Evolutionary conservation across 2,888 invertebrate species (phyloP).

Genomic region (Charanyca ferruginea): DNA sequence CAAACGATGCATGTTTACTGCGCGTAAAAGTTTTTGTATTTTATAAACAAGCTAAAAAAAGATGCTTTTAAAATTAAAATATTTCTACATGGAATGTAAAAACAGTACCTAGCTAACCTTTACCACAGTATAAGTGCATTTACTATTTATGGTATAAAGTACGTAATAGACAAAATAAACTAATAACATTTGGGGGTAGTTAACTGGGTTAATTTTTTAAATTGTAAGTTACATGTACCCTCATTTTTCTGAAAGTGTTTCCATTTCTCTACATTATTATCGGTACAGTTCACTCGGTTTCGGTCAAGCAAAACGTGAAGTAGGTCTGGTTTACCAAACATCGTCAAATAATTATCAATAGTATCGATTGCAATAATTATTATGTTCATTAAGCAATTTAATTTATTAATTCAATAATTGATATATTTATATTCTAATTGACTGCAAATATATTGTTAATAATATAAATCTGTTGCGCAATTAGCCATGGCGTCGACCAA

Average conservation of each 20-base stretch:
- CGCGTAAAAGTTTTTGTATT: slow-evolving; percentile 24
- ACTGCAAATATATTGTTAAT: slow-evolving; percentile 66
- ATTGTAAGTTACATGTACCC: slow-evolving; percentile 44
- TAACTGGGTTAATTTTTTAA: not conserved
- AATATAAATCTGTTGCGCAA: slow-evolving; percentile 65
- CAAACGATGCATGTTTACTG: slow-evolving; percentile 38
- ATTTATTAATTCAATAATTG: slow-evolving; percentile 71
- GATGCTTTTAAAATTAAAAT: not conserved
- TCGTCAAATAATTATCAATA: slow-evolving; percentile 68
- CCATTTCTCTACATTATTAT: slow-evolving; percentile 1
- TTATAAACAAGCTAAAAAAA: not conserved
- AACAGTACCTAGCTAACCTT: not conserved
- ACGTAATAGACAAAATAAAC: slow-evolving; percentile 4
- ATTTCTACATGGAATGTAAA: not conserved
- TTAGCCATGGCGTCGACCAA: slow-evolving; percentile 79
- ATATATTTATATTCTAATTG: slow-evolving; percentile 69
- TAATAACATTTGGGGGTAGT: slow-evolving; percentile 14
- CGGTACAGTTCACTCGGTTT: slow-evolving; percentile 70
- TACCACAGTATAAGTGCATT: too few species aligned
- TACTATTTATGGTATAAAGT: slow-evolving; percentile 19
- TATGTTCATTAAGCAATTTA: slow-evolving; percentile 70
- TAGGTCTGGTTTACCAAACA: slow-evolving; percentile 72
- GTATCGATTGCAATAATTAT: slow-evolving; percentile 67
- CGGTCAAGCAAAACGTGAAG: slow-evolving; percentile 75
- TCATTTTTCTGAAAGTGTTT: slow-evolving; percentile 19